Base-by-base conservation (phyloP, 2,888 invertebrate species). In the Hydriomena furcata region DNA sequence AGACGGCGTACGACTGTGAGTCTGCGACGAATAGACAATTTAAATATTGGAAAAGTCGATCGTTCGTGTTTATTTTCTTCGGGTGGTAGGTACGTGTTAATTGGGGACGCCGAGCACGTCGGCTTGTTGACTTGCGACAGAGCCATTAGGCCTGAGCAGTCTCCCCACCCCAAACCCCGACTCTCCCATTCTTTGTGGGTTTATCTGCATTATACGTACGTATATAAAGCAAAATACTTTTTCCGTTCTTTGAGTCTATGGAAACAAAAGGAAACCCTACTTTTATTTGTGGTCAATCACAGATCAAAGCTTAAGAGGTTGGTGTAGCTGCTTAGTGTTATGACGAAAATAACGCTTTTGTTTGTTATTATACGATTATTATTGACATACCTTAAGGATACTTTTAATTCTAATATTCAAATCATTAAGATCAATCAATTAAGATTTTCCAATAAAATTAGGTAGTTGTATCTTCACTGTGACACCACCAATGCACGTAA, bases 61-160 rank as follows among this genome's bases (percentile, higher is more conserved):
- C 69, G 71, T 62, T 66, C 61, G 60, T 66, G 68, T 73, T 78
- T 76, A 80, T 79, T 80, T 76, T 75, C 76, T 80, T 76, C 68
- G 71, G 71, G 66, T 42, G 41, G 73, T 68, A 70, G 41, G 73
- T 68, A 70, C 68, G 74, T 76, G 74, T 77, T 81, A 81, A 82
- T 84, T 82, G 74, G 75, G 71, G 66, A 81, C 65, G 72, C 82
- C 55, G 71, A 70, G 79, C 82, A 82, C 84, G 83, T 74, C 73
- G 73, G 70, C 71, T 77, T 84, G 82, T 83, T 84, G 82, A 82
- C 82, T 82, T 73, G 79, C 77, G 79, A 81, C 79, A 75, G 71
- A 69, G 67, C 76, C 77, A 79, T 81, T 82, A 82, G 76, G 75
- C 70, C 62, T 64, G 69, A 66, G 68, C 64, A 67, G 66, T 60